These are phyloP conservation scores for Chrysaora quinquecirrha DNA, from an alignment of 30 jellyfish, hydroid and myxozoan species.

Conservation along the genomic window DNA sequence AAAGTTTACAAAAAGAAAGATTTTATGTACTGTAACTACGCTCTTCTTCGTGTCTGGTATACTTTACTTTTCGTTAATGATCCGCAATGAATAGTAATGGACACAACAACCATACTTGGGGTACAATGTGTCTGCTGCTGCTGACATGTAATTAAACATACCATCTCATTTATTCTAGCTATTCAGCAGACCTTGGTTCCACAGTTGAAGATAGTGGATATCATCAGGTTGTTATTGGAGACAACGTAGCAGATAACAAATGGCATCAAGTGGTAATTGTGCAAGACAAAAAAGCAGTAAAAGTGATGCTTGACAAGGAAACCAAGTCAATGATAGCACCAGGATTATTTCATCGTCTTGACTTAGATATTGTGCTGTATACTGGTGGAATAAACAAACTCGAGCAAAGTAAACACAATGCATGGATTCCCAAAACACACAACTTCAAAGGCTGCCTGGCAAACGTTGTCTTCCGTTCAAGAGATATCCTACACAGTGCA, in stretches of 20 bases:
- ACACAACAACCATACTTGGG: too few species aligned
- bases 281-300: conserved; percentile 63
- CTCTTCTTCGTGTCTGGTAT: too few species aligned
- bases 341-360: conserved; percentile 71
- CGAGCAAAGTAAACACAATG: conserved; percentile 46
- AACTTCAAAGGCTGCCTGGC: conserved; percentile 91
- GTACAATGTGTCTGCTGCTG: too few species aligned
- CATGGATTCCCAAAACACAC: conserved; percentile 43
- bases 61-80: too few species aligned
- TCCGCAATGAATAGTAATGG: too few species aligned
- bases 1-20: too few species aligned
- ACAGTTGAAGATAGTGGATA: conserved; percentile 70
- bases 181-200: conserved; percentile 97
- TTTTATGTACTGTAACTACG: too few species aligned
- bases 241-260: conserved; percentile 80
- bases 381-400: conserved; percentile 87
- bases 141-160: too few species aligned
- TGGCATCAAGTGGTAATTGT: conserved; percentile 88
- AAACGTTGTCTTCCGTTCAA: conserved; percentile 73
- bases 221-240: conserved; percentile 72
- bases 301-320: conserved; percentile 69
- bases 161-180: conserved; percentile 70
- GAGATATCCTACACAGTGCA: conserved; percentile 83
- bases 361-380: conserved; percentile 63
- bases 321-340: conserved; percentile 70